These are phyloP conservation scores for Drosophila yooni DNA, from an alignment of 2,888 invertebrate genomes.

Conservation along the genomic window DNA sequence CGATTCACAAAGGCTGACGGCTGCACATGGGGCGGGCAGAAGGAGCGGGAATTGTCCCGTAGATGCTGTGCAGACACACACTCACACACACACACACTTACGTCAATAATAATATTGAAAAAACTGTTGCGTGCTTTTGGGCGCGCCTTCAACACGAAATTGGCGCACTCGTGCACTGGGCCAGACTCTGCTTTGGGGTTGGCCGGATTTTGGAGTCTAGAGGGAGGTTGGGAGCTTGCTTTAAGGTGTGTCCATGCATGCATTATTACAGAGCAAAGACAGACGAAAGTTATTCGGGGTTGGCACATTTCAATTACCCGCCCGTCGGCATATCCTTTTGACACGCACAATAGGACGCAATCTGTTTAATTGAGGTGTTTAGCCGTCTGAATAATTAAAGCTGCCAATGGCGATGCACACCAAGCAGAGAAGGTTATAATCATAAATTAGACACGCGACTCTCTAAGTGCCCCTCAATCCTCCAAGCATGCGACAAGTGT, in stretches of 20 bases:
- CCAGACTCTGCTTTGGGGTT: conserved; percentile 22
- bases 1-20: conserved; percentile 18
- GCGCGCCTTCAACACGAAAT: conserved; percentile 51
- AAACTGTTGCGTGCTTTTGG: conserved; percentile 78
- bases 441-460: conserved; percentile 76
- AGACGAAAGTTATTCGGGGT: conserved; percentile 20
- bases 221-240: conserved; percentile 1
- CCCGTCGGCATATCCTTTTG: conserved; percentile 50
- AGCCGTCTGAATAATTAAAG: conserved; percentile 71
- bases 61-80: conserved; percentile 59
- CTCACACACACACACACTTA: neutral
- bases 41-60: conserved; percentile 16
- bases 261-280: conserved; percentile 31
- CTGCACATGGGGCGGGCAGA: neutral
- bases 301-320: conserved; percentile 50
- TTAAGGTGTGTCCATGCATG: conserved; percentile 65
- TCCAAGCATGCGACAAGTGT: conserved; percentile 41
- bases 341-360: conserved; percentile 64
- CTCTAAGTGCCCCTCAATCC: conserved; percentile 33
- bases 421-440: conserved; percentile 64
- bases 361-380: conserved; percentile 77
- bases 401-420: conserved; percentile 34
- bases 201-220: conserved; percentile 3
- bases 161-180: conserved; percentile 79
- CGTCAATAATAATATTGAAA: conserved; percentile 22